Percentiles rank a stretch among this genome's conserved stretches.
Evolutionary conservation across 2,888 invertebrate species (phyloP).

Genomic region (Steinernema scapterisci): DNA sequence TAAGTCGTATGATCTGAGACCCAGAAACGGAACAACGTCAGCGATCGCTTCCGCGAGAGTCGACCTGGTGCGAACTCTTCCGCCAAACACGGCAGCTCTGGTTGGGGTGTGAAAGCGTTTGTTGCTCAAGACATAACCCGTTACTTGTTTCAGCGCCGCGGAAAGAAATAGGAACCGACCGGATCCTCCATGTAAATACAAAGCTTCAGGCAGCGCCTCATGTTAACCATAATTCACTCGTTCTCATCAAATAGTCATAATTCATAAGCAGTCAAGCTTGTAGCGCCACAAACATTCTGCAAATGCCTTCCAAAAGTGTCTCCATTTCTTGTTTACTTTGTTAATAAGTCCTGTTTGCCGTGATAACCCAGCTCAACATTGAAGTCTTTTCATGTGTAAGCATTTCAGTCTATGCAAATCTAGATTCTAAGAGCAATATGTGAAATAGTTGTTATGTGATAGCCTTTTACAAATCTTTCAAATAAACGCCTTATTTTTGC

Average conservation of each 20-base stretch:
- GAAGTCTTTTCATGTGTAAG: neutral
- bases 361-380: neutral
- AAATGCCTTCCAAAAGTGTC: constrained; percentile 2
- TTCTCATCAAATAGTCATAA: constrained; percentile 4
- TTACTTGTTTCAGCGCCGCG: constrained; percentile 12
- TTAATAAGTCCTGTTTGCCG: constrained; percentile 17
- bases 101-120: neutral
- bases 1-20: constrained; percentile 4
- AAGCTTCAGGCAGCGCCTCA: constrained; percentile 29
- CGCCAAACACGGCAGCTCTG: constrained; percentile 16
- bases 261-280: neutral
- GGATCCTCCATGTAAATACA: constrained; percentile 16
- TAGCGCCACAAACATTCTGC: constrained; percentile 6
- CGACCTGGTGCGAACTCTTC: neutral
- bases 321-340: neutral
- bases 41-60: constrained; percentile 12
- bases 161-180: constrained; percentile 1
- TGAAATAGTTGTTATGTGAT: too few species aligned
- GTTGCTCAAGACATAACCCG: neutral
- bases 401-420: too few species aligned
- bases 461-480: too few species aligned
- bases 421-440: too few species aligned
- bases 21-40: neutral
- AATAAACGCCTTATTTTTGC: too few species aligned
- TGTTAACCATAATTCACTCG: neutral